Evolutionary conservation across 2,888 invertebrate species (phyloP).

Genomic region (Tricholauxania praeusta): DNA sequence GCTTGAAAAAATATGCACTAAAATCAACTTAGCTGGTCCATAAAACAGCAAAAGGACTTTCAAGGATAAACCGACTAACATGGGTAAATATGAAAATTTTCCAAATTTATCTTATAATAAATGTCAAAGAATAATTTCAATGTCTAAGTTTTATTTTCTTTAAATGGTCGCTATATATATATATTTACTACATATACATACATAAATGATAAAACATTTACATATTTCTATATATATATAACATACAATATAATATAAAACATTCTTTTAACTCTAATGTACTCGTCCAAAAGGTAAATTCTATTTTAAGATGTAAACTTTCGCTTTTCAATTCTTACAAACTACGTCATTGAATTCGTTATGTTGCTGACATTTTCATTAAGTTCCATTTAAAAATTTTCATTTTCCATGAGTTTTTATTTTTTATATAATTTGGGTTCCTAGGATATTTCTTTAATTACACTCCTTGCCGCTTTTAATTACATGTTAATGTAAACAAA

Average conservation of each 20-base stretch:
- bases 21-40: conserved; percentile 18
- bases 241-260: neutral
- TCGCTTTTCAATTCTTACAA: no score
- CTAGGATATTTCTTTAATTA: conserved; percentile 1
- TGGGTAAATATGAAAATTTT: conserved; percentile 27
- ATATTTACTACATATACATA: conserved; percentile 8
- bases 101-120: neutral
- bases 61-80: conserved; percentile 30
- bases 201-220: neutral
- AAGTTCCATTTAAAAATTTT: no score
- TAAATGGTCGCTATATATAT: conserved; percentile 1
- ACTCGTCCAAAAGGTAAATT: conserved; percentile 32
- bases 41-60: conserved; percentile 23
- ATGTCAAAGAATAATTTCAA: neutral
- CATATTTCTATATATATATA: conserved; percentile 23
- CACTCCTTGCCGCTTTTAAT: neutral
- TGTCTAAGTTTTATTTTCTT: neutral
- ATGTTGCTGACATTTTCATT: no score
- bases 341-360: no score
- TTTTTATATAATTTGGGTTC: neutral
- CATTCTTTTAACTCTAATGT: conserved; percentile 29
- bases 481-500: conserved; percentile 9
- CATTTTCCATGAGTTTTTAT: no score
- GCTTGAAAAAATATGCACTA: no score
- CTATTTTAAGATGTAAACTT: neutral